A percentile compares a stretch with the other conserved stretches of the same genome.
These are phyloP conservation scores for Tenthredo distinguenda DNA, from an alignment of 2,888 invertebrate species.

Conservation along the genomic window DNA sequence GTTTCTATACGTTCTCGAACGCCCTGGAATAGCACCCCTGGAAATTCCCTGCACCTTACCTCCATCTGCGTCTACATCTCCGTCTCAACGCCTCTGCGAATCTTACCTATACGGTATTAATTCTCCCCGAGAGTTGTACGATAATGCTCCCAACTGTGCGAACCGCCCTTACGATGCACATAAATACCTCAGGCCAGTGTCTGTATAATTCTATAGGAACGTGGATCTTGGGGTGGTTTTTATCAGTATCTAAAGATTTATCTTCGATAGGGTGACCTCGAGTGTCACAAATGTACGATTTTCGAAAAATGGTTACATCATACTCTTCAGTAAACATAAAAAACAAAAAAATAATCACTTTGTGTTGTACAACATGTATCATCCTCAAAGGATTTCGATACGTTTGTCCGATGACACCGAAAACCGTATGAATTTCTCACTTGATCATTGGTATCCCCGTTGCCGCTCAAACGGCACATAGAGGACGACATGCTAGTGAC, in stretches of 20 bases:
- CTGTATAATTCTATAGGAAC: neutral
- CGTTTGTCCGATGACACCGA: too few species aligned
- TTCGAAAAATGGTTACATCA: neutral
- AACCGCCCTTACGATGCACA: neutral
- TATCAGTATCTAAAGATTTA: neutral
- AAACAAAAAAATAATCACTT: neutral
- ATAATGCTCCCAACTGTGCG: neutral
- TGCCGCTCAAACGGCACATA: neutral
- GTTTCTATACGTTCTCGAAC: constrained; percentile 48
- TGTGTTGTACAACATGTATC: too few species aligned
- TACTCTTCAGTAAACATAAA: neutral
- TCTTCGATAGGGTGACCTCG: too few species aligned
- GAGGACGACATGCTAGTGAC: constrained; percentile 24
- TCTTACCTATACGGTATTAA: constrained; percentile 32
- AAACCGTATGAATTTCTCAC: neutral
- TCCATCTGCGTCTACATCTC: too few species aligned
- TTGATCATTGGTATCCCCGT: neutral
- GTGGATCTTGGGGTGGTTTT: neutral
- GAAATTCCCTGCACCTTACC: constrained; percentile 18
- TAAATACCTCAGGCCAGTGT: neutral
- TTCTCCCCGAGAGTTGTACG: neutral
- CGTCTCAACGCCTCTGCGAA: neutral
- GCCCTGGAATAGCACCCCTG: constrained; percentile 13
- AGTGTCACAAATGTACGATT: neutral
- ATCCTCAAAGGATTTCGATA: too few species aligned